Conservation (phyloP, 2,888 invertebrate species). For the Elaeidobius kamerunicus region DNA sequence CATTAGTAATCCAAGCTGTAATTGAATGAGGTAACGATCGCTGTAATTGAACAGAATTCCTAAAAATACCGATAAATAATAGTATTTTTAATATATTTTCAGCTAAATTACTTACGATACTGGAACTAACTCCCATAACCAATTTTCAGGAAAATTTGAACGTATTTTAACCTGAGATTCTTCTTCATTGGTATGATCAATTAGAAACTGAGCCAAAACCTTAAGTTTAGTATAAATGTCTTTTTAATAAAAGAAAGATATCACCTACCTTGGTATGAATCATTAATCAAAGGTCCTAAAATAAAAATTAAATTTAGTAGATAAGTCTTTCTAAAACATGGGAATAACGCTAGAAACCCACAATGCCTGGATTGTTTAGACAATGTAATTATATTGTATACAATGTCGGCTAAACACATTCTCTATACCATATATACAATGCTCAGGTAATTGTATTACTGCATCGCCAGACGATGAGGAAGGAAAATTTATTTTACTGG, state of each 20-base stretch:
- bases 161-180: constrained; percentile 42
- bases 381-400: too few species aligned
- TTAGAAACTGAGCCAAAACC: constrained; percentile 39
- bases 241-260: constrained; percentile 5
- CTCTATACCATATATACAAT: too few species aligned
- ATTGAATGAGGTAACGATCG: constrained; percentile 57
- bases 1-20: constrained; percentile 60
- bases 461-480: too few species aligned
- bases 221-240: background rate
- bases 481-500: too few species aligned
- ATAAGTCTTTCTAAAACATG: too few species aligned
- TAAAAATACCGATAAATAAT: constrained; percentile 12
- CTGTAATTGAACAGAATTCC: constrained; percentile 32
- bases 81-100: background rate
- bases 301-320: too few species aligned
- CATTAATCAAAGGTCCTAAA: constrained; percentile 33
- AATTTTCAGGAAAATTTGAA: constrained; percentile 59
- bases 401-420: too few species aligned
- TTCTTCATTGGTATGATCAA: constrained; percentile 38
- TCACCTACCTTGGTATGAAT: constrained; percentile 29
- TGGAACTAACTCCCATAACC: constrained; percentile 63
- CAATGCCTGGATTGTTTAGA: background rate
- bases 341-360: background rate
- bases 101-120: constrained; percentile 45
- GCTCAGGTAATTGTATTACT: too few species aligned